Conservation (phyloP, 2,888 invertebrate species). For the Eurytoma adleriae region DNA sequence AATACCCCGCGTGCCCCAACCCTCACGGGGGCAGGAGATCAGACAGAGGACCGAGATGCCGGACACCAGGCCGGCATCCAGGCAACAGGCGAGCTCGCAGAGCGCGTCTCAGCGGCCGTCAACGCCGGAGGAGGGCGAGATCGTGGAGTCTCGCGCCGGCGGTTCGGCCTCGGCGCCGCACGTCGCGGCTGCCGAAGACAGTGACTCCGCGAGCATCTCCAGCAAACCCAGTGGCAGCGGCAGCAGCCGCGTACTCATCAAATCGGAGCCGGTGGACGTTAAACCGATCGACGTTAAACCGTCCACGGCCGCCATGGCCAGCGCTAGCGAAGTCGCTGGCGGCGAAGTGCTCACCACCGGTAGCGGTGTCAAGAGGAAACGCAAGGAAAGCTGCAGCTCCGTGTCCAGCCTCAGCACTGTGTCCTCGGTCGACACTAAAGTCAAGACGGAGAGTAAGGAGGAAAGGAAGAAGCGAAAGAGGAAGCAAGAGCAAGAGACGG, state of each 20-base stretch:
- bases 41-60: constrained; percentile 77
- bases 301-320: not conserved
- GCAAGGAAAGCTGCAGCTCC: constrained; percentile 63
- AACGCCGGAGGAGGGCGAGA: constrained; percentile 74
- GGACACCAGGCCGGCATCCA: constrained; percentile 76
- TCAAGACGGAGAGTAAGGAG: constrained; percentile 70
- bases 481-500: constrained; percentile 66
- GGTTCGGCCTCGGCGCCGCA: not conserved
- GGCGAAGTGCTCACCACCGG: constrained; percentile 11
- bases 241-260: not conserved
- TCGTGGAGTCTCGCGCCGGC: constrained; percentile 63
- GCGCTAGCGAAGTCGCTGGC: constrained; percentile 13
- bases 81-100: constrained; percentile 57
- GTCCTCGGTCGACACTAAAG: constrained; percentile 69
- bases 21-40: constrained; percentile 74
- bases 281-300: constrained; percentile 33
- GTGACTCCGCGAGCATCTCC: constrained; percentile 39
- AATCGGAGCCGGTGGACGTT: constrained; percentile 29
- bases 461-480: constrained; percentile 65
- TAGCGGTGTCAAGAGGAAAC: constrained; percentile 52
- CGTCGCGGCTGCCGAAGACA: constrained; percentile 32
- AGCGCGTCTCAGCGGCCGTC: constrained; percentile 64
- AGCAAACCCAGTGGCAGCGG: not conserved
- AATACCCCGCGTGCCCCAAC: constrained; percentile 68
- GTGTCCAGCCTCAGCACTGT: constrained; percentile 71